Evolutionary conservation across 1,140 invertebrate species (phyloP).

Genomic region (Zeugodacus cucurbitae): DNA sequence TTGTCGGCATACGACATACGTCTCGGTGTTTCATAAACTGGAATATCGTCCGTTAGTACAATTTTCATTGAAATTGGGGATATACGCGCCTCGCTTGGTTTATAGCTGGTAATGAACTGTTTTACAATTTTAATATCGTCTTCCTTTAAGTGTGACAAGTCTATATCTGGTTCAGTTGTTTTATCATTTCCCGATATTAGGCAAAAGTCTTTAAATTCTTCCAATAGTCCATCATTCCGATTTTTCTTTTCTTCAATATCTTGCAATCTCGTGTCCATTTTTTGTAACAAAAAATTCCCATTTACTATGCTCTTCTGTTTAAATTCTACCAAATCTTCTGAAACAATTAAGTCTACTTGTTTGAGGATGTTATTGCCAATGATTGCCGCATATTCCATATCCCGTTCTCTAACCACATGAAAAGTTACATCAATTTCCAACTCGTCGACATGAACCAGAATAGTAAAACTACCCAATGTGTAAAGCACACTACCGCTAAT

Average conservation of each 20-base stretch:
- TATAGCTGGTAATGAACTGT: not conserved
- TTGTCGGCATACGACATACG: slow-evolving; percentile 55
- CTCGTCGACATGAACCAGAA: not conserved
- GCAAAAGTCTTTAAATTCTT: not conserved
- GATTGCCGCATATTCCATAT: not conserved
- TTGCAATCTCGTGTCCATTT: no score
- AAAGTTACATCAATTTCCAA: not conserved
- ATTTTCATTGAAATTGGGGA: slow-evolving; percentile 46
- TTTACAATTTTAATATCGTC: not conserved
- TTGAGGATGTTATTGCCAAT: not conserved
- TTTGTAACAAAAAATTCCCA: not conserved
- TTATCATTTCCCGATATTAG: no score
- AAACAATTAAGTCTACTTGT: not conserved
- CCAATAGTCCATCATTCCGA: not conserved
- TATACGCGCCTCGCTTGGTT: not conserved
- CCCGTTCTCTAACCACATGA: not conserved
- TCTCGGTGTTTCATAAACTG: slow-evolving; percentile 52
- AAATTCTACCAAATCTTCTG: not conserved
- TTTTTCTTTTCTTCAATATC: not conserved
- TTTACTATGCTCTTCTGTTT: not conserved
- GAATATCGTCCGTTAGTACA: slow-evolving; percentile 49
- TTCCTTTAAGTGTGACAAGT: not conserved
- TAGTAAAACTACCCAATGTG: not conserved
- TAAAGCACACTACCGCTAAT: not conserved
- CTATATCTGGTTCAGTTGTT: not conserved